A percentile compares a stretch with the other conserved stretches of the same genome.
Evolutionary conservation across 2,888 invertebrate species (phyloP).

Genomic region (Apodemia zela): DNA sequence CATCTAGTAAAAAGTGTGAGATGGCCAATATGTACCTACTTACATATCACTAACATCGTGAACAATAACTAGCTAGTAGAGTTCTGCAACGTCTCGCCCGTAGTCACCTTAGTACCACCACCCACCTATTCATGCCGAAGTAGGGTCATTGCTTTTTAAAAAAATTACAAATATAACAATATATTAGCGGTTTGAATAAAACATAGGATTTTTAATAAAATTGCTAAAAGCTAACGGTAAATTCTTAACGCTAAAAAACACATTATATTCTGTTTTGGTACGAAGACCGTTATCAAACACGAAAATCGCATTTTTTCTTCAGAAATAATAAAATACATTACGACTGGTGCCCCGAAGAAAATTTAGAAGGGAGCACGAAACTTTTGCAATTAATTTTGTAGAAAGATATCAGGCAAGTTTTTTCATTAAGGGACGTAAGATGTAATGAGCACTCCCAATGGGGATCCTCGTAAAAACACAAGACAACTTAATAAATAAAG

Average conservation of each 20-base stretch:
- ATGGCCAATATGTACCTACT: too few species aligned
- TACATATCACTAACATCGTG: too few species aligned
- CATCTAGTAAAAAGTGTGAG: too few species aligned
- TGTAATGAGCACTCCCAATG: conserved; percentile 73
- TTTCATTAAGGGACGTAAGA: conserved; percentile 72
- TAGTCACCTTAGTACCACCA: too few species aligned
- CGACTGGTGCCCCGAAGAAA: conserved; percentile 44
- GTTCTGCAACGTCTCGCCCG: too few species aligned
- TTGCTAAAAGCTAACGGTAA: too few species aligned
- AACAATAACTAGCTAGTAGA: too few species aligned
- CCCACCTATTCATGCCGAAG: too few species aligned
- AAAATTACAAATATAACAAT: too few species aligned
- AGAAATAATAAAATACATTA: conserved; percentile 63
- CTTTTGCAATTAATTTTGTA: conserved; percentile 75
- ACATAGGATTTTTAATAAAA: too few species aligned
- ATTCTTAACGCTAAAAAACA: background rate
- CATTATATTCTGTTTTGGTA: background rate
- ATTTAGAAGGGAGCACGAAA: conserved; percentile 50
- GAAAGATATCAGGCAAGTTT: conserved; percentile 74
- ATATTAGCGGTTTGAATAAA: too few species aligned
- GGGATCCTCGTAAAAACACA: conserved; percentile 72
- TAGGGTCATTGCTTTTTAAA: too few species aligned
- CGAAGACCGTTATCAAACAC: conserved; percentile 43
- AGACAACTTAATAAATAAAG: conserved; percentile 79
- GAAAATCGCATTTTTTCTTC: conserved; percentile 50